Conservation (phyloP, 2,113 vertebrate species). For the Heterotilapia buettikoferi region DNA sequence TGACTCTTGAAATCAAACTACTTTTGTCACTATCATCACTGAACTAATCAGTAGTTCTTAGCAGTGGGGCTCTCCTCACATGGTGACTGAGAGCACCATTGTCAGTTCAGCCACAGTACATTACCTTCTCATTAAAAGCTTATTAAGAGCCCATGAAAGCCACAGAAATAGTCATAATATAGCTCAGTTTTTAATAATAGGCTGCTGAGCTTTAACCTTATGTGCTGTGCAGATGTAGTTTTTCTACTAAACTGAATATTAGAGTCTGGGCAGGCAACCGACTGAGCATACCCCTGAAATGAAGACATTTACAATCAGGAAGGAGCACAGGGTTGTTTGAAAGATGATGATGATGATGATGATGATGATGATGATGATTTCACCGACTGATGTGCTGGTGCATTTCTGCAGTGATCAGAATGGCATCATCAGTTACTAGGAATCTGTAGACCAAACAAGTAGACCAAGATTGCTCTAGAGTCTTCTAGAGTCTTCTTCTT, state of each 20-base stretch:
- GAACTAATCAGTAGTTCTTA: not conserved
- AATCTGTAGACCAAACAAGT: not conserved
- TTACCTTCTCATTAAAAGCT: not conserved
- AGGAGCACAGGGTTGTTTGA: not conserved
- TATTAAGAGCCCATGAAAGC: slow-evolving; percentile 2
- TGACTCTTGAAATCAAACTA: not conserved
- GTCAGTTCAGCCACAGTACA: not conserved
- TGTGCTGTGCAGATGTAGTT: not conserved
- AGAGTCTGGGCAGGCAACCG: not conserved
- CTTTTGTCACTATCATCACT: not conserved
- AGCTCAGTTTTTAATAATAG: not conserved
- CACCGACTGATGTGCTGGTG: not conserved
- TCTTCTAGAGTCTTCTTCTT: not conserved
- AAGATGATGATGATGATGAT: not conserved
- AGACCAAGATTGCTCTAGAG: not conserved
- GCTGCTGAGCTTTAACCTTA: not conserved
- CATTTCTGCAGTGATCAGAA: not conserved
- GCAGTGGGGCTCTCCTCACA: not conserved
- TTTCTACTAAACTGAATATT: not conserved
- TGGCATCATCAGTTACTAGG: not conserved
- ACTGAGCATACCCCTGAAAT: not conserved
- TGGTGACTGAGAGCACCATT: not conserved
- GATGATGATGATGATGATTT: not conserved
- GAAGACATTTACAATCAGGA: not conserved
- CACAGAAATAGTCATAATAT: not conserved